These are phyloP conservation scores for Blastobasis adustella DNA, from an alignment of 2,888 invertebrate species.

Conservation along the genomic window DNA sequence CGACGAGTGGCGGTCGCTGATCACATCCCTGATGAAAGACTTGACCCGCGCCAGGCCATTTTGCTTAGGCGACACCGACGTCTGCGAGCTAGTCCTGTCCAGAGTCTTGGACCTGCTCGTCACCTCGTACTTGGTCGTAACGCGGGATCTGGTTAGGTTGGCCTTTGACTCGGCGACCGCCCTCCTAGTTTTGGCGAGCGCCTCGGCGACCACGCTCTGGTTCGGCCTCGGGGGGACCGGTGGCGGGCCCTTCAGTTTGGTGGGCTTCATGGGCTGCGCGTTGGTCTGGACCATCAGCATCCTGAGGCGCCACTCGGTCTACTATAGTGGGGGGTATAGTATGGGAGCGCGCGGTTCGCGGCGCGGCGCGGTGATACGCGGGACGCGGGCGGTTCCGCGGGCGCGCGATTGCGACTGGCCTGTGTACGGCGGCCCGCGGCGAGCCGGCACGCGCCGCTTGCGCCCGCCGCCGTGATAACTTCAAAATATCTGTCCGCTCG, in stretches of 20 bases:
- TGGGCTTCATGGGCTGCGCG: slow-evolving; percentile 70
- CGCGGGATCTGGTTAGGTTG: slow-evolving; percentile 54
- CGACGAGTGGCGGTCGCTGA: slow-evolving; percentile 66
- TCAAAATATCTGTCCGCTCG: too few species aligned
- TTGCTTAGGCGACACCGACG: slow-evolving; percentile 59
- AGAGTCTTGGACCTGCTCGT: slow-evolving; percentile 54
- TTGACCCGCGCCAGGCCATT: slow-evolving; percentile 68
- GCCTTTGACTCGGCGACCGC: slow-evolving; percentile 67
- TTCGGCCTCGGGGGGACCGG: slow-evolving; percentile 89
- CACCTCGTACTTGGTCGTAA: slow-evolving; percentile 49
- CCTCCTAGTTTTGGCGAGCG: slow-evolving; percentile 79
- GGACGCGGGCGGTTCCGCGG: slow-evolving; percentile 24
- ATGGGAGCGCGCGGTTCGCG: slow-evolving; percentile 54
- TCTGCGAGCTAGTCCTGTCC: slow-evolving; percentile 47
- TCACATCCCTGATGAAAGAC: slow-evolving; percentile 70
- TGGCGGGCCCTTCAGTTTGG: slow-evolving; percentile 78
- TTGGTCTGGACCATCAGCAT: slow-evolving; percentile 75
- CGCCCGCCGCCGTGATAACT: too few species aligned
- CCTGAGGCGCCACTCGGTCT: slow-evolving; percentile 61
- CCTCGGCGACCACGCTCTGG: slow-evolving; percentile 82
- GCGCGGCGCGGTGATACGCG: slow-evolving; percentile 5
- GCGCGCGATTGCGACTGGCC: slow-evolving; percentile 29
- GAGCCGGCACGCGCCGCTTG: too few species aligned
- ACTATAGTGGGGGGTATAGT: slow-evolving; percentile 69
- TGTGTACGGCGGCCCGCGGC: too few species aligned